Evolutionary conservation across 2,113 vertebrate species (phyloP).

Genomic region (Myotis davidii): DNA sequence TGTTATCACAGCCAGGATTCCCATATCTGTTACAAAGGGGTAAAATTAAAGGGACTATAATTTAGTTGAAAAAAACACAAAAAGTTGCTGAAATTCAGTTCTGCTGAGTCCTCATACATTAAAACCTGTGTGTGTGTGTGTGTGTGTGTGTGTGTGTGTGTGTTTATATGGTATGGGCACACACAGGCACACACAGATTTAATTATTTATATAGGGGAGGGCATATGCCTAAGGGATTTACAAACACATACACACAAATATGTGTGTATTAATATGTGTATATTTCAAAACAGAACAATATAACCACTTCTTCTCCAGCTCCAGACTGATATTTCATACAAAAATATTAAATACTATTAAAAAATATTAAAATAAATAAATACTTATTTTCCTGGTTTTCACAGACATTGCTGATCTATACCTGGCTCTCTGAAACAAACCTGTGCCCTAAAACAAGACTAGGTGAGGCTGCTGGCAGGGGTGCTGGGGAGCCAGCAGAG

Average conservation of each 20-base stretch:
- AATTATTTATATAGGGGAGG: not conserved
- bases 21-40: not conserved
- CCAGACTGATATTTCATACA: not conserved
- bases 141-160: not conserved
- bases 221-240: not conserved
- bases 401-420: not conserved
- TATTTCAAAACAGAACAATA: conserved; percentile 34
- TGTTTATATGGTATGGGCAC: not conserved
- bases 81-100: not conserved
- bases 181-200: not conserved
- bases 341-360: not conserved
- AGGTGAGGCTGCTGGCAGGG: not conserved
- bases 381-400: not conserved
- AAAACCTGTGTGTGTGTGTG: not conserved
- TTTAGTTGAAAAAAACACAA: not conserved
- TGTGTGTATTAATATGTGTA: not conserved
- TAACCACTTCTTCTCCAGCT: not conserved
- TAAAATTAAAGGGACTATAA: conserved; percentile 24
- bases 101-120: not conserved
- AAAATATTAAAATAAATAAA: not conserved
- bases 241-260: not conserved
- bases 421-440: not conserved
- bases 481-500: not conserved
- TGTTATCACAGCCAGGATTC: not conserved
- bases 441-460: not conserved